Percentiles rank a stretch among this genome's conserved stretches.
These are phyloP conservation scores for Mandrillus leucophaeus DNA, from an alignment of 2,113 vertebrate genomes.

Conservation along the genomic window DNA sequence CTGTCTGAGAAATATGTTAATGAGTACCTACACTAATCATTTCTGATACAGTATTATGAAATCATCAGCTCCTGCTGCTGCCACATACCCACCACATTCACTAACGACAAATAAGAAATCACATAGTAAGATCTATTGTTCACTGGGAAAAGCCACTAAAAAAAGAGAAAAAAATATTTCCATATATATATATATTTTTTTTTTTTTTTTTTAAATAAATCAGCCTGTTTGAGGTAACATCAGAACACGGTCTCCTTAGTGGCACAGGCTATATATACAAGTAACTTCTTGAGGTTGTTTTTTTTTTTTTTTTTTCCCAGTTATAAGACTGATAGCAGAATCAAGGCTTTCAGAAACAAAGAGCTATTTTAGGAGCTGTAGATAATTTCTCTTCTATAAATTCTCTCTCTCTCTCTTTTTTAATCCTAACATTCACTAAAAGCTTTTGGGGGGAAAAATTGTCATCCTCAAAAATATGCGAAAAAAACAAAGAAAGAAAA, in stretches of 20 bases:
- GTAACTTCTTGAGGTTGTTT: not conserved
- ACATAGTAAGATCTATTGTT: not conserved
- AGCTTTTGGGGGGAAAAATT: not conserved
- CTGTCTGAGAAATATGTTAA: constrained; percentile 74
- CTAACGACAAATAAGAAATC: constrained; percentile 1
- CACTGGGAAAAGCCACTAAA: not conserved
- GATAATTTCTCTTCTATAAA: constrained; percentile 71
- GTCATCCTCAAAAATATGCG: constrained; percentile 20
- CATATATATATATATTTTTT: not conserved
- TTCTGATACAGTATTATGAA: constrained; percentile 29
- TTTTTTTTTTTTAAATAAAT: not conserved
- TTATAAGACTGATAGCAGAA: constrained; percentile 61
- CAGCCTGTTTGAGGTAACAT: not conserved
- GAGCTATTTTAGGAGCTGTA: constrained; percentile 72
- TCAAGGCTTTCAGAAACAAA: constrained; percentile 63
- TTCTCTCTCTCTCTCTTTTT: not conserved
- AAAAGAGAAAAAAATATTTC: not conserved
- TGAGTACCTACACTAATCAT: constrained; percentile 45
- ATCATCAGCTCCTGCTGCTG: not conserved
- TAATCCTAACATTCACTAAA: constrained; percentile 66
- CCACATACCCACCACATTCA: not conserved
- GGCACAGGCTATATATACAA: constrained; percentile 15
- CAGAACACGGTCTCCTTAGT: not conserved
- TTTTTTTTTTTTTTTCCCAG: not conserved
- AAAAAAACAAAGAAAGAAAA: constrained; percentile 15